These are phyloP conservation scores for Pissodes strobi DNA, from an alignment of 1,140 invertebrate genomes.

Conservation along the genomic window DNA sequence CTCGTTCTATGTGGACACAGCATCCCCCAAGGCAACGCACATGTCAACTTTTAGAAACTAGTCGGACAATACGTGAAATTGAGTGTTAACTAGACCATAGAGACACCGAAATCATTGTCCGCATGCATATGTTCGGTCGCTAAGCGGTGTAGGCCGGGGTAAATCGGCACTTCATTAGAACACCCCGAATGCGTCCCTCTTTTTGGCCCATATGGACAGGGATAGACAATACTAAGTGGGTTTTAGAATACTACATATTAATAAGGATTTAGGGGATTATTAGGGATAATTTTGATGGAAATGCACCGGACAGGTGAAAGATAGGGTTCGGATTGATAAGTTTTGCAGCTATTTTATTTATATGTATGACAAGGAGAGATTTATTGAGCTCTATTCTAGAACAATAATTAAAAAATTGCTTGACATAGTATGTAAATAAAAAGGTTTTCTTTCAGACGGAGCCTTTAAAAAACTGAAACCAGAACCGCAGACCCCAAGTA, in stretches of 20 bases:
- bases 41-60: slow-evolving; percentile 18
- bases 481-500: slow-evolving; percentile 71
- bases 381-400: too few relatives aligned
- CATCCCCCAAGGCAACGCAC: slow-evolving; percentile 9
- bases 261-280: slow-evolving; percentile 1
- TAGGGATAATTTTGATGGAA: slow-evolving; percentile 1
- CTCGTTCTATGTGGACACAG: too few relatives aligned
- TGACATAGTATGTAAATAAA: too few relatives aligned
- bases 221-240: slow-evolving; percentile 9
- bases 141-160: slow-evolving; percentile 22
- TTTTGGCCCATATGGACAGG: slow-evolving; percentile 45
- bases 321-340: too few relatives aligned
- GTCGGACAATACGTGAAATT: slow-evolving; percentile 52
- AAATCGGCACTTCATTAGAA: slow-evolving; percentile 51
- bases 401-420: too few relatives aligned
- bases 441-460: slow-evolving; percentile 75
- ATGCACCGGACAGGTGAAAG: too few relatives aligned
- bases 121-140: slow-evolving; percentile 40
- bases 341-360: too few relatives aligned
- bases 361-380: too few relatives aligned
- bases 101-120: slow-evolving; percentile 30
- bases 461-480: slow-evolving; percentile 97
- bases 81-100: slow-evolving; percentile 49
- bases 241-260: neutral
- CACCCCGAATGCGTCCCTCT: slow-evolving; percentile 33